These are phyloP conservation scores for Drosophila chauvacae DNA, from an alignment of 1,140 invertebrate genomes.

Conservation along the genomic window DNA sequence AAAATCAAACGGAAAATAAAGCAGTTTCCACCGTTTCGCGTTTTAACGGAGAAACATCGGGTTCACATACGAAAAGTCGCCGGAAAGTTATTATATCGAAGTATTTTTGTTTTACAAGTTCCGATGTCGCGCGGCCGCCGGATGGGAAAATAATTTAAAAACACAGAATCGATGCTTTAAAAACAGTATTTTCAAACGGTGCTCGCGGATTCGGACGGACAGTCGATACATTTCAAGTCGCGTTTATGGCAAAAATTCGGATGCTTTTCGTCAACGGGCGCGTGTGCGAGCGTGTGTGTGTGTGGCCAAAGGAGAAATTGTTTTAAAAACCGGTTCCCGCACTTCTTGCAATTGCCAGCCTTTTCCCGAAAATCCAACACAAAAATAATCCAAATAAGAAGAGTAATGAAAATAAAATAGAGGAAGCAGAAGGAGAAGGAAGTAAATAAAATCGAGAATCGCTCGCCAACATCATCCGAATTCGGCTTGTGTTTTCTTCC, in stretches of 20 bases:
- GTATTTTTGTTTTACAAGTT: neutral
- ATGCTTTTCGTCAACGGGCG: conserved; percentile 18
- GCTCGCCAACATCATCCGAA: conserved; percentile 5
- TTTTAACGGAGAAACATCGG: neutral
- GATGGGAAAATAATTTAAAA: neutral
- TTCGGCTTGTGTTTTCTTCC: conserved; percentile 7
- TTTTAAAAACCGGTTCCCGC: conserved; percentile 39
- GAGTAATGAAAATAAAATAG: conserved; percentile 12
- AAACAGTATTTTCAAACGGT: neutral
- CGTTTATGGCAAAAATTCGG: conserved; percentile 2
- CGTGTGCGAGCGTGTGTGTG: conserved; percentile 19
- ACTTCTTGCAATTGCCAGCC: conserved; percentile 18
- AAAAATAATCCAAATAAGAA: conserved; percentile 13
- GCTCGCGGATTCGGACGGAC: neutral
- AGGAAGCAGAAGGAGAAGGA: conserved; percentile 5
- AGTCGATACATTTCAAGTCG: too few relatives aligned
- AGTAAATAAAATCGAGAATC: conserved; percentile 21
- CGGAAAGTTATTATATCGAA: neutral
- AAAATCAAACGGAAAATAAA: neutral
- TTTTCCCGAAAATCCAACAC: conserved; percentile 19
- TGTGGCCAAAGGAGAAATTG: conserved; percentile 47
- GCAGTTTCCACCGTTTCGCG: neutral
- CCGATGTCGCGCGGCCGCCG: neutral
- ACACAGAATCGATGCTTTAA: neutral
- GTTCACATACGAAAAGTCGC: neutral